A percentile compares a stretch with the other conserved stretches of the same genome.
Conservation (phyloP, 23 tunicate species). For the Trididemnum clinides region DNA sequence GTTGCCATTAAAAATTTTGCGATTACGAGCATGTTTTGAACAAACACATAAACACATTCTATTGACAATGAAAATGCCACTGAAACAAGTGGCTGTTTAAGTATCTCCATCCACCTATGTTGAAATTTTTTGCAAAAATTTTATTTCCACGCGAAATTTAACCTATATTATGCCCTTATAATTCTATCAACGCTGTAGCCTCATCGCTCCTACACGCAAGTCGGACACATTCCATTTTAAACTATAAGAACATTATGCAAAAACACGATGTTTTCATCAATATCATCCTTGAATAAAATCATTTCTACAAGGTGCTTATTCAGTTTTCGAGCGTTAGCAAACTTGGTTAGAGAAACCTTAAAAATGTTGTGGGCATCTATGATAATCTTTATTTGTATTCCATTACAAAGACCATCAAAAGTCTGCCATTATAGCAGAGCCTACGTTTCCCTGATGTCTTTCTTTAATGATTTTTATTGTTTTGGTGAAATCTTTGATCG, state of each 20-base stretch:
- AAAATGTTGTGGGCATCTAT: constrained; percentile 10
- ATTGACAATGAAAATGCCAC: too few relatives aligned
- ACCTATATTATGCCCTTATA: neutral
- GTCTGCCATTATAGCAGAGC: constrained; percentile 13
- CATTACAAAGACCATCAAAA: constrained; percentile 8
- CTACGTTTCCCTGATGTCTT: neutral
- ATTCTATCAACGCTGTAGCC: too few relatives aligned
- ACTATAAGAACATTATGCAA: too few relatives aligned
- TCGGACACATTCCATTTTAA: neutral
- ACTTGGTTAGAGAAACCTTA: neutral
- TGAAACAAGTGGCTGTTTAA: too few relatives aligned
- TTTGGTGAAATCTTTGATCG: constrained; percentile 17
- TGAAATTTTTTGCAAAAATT: too few relatives aligned
- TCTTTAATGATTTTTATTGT: neutral
- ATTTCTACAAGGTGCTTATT: too few relatives aligned
- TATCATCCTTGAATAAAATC: neutral
- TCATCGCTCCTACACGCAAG: too few relatives aligned
- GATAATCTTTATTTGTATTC: neutral
- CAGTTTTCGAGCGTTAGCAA: neutral
- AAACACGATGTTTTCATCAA: too few relatives aligned
- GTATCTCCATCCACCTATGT: too few relatives aligned
- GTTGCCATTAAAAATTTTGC: too few relatives aligned
- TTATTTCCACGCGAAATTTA: too few relatives aligned
- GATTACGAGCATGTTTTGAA: too few relatives aligned
- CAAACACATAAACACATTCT: neutral